These are phyloP conservation scores for Oplegnathus fasciatus DNA, from an alignment of 2,113 vertebrate genomes.

Conservation along the genomic window DNA sequence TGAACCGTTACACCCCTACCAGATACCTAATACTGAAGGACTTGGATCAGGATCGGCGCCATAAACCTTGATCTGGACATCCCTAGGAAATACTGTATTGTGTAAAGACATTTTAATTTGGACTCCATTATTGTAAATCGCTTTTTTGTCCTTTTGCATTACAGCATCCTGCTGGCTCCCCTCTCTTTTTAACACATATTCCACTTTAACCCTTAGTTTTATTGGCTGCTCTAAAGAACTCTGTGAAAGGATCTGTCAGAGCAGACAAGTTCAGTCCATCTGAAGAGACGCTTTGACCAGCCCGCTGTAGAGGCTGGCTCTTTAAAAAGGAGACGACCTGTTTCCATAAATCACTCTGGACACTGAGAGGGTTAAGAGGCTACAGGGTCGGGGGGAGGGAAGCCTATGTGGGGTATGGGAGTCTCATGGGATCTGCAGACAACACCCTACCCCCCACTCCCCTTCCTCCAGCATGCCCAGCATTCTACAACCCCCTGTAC, in stretches of 20 bases:
- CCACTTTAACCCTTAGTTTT: conserved; percentile 45
- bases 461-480: conserved; percentile 49
- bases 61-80: too few relatives aligned
- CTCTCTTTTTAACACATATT: conserved; percentile 9
- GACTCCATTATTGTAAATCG: too few relatives aligned
- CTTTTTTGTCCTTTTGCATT: too few relatives aligned
- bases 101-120: too few relatives aligned
- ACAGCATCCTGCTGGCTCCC: neutral
- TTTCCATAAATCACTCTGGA: conserved; percentile 67
- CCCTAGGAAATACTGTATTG: too few relatives aligned
- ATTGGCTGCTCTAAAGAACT: conserved; percentile 44
- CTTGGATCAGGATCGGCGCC: too few relatives aligned
- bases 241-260: conserved; percentile 22
- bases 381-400: neutral
- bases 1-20: too few relatives aligned
- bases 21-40: too few relatives aligned
- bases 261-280: conserved; percentile 7
- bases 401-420: conserved; percentile 16
- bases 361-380: conserved; percentile 61
- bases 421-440: conserved; percentile 55
- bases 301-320: neutral
- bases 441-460: conserved; percentile 49
- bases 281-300: conserved; percentile 10
- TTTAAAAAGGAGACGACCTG: conserved; percentile 57
- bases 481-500: conserved; percentile 64